These are phyloP conservation scores for Mylabris sibirica DNA, from an alignment of 2,888 invertebrate genomes.

Conservation along the genomic window DNA sequence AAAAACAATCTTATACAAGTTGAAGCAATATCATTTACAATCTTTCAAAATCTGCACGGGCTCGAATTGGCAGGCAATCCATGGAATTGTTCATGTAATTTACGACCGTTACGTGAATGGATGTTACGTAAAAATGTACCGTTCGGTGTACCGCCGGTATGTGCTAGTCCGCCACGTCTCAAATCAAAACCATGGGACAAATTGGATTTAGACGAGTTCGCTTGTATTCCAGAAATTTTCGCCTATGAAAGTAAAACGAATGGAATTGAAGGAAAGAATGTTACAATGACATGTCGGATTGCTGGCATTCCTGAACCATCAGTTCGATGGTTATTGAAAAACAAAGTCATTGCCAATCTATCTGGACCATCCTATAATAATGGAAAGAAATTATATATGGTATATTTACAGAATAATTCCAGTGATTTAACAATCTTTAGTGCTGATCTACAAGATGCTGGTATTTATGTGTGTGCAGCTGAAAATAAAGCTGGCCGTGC, in stretches of 20 bases:
- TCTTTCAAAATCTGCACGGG: constrained; percentile 74
- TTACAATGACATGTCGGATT: constrained; percentile 76
- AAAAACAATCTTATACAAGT: constrained; percentile 76
- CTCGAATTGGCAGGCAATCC: constrained; percentile 80
- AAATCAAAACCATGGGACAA: constrained; percentile 76
- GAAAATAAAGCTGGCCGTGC: constrained; percentile 83
- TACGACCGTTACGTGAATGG: constrained; percentile 80
- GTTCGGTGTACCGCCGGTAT: constrained; percentile 74
- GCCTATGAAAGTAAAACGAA: constrained; percentile 68
- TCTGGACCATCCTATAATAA: constrained; percentile 61
- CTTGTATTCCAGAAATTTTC: constrained; percentile 76
- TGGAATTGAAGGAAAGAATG: constrained; percentile 76
- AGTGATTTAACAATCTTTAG: constrained; percentile 78
- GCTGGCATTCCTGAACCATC: constrained; percentile 75
- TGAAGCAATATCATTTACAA: constrained; percentile 71
- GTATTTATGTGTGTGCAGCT: constrained; percentile 78
- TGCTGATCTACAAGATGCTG: constrained; percentile 78
- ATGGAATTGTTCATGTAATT: constrained; percentile 82
- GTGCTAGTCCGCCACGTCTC: constrained; percentile 72
- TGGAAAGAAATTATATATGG: constrained; percentile 70
- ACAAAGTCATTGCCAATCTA: constrained; percentile 73
- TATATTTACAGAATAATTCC: constrained; percentile 71
- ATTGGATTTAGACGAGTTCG: constrained; percentile 80
- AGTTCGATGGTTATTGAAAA: constrained; percentile 76
- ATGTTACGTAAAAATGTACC: constrained; percentile 81